Percentiles rank a stretch among this genome's conserved stretches.
Conservation (phyloP, 2,888 invertebrate species). For the Dendrolimus pini region DNA sequence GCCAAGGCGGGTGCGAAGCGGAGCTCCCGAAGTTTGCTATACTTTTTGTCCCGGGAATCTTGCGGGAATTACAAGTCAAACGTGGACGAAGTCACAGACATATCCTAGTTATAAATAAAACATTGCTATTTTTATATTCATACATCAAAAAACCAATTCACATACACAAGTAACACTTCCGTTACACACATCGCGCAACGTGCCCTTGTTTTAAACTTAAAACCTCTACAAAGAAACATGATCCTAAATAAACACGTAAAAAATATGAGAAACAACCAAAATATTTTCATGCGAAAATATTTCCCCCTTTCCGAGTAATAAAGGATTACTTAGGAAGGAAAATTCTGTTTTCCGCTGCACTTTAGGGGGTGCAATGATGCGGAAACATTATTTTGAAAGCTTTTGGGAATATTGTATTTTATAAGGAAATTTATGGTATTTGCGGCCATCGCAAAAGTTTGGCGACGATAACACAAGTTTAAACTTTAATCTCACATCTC, state of each 20-base stretch:
- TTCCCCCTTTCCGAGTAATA: slow-evolving; percentile 2
- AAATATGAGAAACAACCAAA: not conserved
- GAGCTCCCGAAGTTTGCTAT: too few relatives aligned
- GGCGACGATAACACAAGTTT: slow-evolving; percentile 7
- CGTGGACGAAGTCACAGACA: too few relatives aligned
- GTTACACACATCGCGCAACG: not conserved
- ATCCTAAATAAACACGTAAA: not conserved
- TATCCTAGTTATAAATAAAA: too few relatives aligned
- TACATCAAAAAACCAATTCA: not conserved
- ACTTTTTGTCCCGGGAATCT: too few relatives aligned
- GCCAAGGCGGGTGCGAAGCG: too few relatives aligned
- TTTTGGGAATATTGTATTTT: slow-evolving; percentile 20
- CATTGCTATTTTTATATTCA: not conserved
- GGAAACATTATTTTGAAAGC: slow-evolving; percentile 34
- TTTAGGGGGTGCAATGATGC: slow-evolving; percentile 31
- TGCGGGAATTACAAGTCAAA: too few relatives aligned
- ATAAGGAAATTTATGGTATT: slow-evolving; percentile 31
- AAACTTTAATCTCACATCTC: too few relatives aligned
- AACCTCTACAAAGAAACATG: not conserved
- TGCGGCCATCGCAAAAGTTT: not conserved
- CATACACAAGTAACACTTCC: not conserved
- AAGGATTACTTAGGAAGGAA: slow-evolving; percentile 4
- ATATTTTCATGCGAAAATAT: not conserved
- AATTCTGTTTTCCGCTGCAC: slow-evolving; percentile 15
- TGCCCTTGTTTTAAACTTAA: not conserved